Evolutionary conservation across 2,797 vertebrate genomes (phyloP).

Genomic region (Enteromius mattozi): DNA sequence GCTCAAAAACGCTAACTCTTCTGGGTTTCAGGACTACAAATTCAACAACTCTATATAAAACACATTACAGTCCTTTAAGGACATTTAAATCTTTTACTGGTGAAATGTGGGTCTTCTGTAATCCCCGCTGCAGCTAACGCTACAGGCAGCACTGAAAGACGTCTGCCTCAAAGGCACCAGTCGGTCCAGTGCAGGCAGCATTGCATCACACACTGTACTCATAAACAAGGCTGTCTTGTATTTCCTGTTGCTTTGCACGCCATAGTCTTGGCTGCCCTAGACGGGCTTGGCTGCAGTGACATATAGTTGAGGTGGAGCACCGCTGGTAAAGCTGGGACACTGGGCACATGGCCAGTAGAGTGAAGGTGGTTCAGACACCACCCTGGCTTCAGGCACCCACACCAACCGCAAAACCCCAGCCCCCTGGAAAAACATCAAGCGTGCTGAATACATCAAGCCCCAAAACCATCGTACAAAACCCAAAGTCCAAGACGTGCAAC

Average conservation of each 20-base stretch:
- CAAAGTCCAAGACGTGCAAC: not conserved
- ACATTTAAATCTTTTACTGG: conserved; percentile 23
- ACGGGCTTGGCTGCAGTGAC: conserved; percentile 39
- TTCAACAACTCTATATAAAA: conserved; percentile 30
- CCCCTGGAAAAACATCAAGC: conserved; percentile 39
- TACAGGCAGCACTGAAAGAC: conserved; percentile 25
- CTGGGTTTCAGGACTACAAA: conserved; percentile 14
- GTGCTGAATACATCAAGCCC: conserved; percentile 12
- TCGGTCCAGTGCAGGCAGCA: conserved; percentile 61
- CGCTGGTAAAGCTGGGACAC: conserved; percentile 56
- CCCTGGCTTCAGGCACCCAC: conserved; percentile 82
- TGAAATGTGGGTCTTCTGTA: conserved; percentile 9
- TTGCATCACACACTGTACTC: conserved; percentile 60
- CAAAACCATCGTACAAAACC: conserved; percentile 47
- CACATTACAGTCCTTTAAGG: not conserved
- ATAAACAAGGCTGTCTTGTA: conserved; percentile 75
- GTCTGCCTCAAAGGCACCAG: conserved; percentile 51
- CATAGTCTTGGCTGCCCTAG: conserved; percentile 55
- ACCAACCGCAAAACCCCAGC: conserved; percentile 72
- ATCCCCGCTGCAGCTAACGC: not conserved
- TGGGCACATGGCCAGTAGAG: conserved; percentile 69
- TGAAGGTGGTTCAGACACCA: conserved; percentile 71
- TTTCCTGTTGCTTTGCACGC: conserved; percentile 73
- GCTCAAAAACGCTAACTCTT: not conserved
- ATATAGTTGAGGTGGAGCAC: conserved; percentile 41